Base-by-base conservation (phyloP, 2,113 vertebrate genomes). In the Atherinomorus stipes region DNA sequence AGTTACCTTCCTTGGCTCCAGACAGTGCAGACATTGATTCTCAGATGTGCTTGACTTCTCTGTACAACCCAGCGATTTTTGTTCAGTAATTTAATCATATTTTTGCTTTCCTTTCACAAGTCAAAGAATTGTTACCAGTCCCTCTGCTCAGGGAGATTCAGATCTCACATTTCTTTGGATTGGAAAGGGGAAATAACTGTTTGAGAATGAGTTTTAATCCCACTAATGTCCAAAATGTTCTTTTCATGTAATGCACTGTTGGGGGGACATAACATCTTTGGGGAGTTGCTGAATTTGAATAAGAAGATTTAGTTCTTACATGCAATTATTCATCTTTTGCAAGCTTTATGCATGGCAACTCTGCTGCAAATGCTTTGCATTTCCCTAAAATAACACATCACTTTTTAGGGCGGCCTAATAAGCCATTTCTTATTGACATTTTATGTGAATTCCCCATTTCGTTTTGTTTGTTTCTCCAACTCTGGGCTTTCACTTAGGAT, bases 221-320 rank as follows among this genome's bases (percentile, higher is more conserved):
- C 18, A 19, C 18, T 47, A 19, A 47, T 47, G 44, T 47, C 44
- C 44, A 19, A 47, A 47, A 47, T 47, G 44, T n/a, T 47, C 44
- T 19, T 19, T n/a, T 5, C 44, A n/a, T 19, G 44, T 47, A 47
- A 47, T 19, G 44, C 18, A 19, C 44, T 8, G 44, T 47, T 47
- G 44, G 19, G 44, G n/a, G n/a, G n/a, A n/a, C 4, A 19, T 47
- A 47, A 47, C 44, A 47, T 47, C 44, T 47, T 47, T n/a, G 16
- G 10, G 50, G 54, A 62, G 25, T 28, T 56, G 0, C 34, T 69
- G 9, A 64, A 57, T 68, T 54, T 15, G 68, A 60, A 68, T 38
- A 52, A 59, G 26, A 65, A 26, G 15, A 18, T 18, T 15, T 57
- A 15, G 21, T 51, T 71, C 47, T 62, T 21, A 71, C 28, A 42